Evolutionary conservation across 2,113 vertebrate genomes (phyloP).

Genomic region (Enhydra lutris): DNA sequence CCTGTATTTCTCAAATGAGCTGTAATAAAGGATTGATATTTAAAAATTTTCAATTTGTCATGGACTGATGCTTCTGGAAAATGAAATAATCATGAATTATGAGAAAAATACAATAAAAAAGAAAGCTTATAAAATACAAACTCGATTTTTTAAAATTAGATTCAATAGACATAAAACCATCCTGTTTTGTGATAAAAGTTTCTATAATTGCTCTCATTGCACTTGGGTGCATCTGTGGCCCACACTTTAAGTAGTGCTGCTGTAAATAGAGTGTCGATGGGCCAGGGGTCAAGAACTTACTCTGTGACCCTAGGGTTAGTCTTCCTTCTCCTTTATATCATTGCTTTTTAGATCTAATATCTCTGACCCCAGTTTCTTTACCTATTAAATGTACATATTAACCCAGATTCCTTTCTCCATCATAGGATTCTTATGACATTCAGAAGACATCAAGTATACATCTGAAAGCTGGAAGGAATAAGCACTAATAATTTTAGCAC

Average conservation of each 20-base stretch:
- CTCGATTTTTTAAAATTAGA: neutral
- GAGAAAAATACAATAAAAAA: neutral
- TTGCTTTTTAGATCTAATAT: neutral
- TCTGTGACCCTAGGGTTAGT: neutral
- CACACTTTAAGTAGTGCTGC: no score
- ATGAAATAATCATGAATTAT: neutral
- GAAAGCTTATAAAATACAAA: neutral
- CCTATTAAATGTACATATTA: neutral
- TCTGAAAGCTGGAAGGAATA: neutral
- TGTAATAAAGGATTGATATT: neutral
- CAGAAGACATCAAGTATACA: neutral
- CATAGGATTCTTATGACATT: neutral
- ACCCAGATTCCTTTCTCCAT: neutral
- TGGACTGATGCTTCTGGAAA: neutral
- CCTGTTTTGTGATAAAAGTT: neutral
- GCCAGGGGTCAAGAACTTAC: no score
- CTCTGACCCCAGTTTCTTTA: neutral
- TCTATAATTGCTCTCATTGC: neutral
- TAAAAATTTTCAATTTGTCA: neutral
- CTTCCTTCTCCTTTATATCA: neutral
- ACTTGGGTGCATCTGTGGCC: accelerated
- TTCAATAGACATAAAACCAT: neutral
- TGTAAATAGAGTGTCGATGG: accelerated
- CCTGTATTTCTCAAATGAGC: neutral
- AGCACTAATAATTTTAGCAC: neutral